Conservation (phyloP, 2,113 vertebrate species). For the Lates calcarifer region DNA sequence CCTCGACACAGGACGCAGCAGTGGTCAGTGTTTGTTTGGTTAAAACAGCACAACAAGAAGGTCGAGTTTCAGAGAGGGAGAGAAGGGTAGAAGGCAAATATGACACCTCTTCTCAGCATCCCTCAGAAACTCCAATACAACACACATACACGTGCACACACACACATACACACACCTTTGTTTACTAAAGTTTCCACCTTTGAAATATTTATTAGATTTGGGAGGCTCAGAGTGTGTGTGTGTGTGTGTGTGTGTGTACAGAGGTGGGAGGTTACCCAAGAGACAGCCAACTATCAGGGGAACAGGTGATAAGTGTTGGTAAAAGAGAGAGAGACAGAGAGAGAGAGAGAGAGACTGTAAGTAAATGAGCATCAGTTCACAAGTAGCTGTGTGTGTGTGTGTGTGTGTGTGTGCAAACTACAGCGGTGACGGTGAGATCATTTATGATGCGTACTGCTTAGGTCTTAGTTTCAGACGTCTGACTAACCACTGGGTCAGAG, state of each 20-base stretch:
- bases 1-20: constrained; percentile 25
- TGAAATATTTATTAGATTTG: constrained; percentile 83
- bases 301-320: constrained; percentile 56
- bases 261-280: constrained; percentile 41
- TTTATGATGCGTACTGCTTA: too few relatives aligned
- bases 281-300: constrained; percentile 54
- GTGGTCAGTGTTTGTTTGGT: constrained; percentile 61
- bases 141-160: constrained; percentile 39
- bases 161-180: constrained; percentile 70
- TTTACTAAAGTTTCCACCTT: constrained; percentile 80
- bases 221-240: constrained; percentile 64
- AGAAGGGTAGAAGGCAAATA: constrained; percentile 49
- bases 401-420: constrained; percentile 5
- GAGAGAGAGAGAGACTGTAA: constrained; percentile 14
- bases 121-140: constrained; percentile 67
- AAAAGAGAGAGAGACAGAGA: constrained; percentile 21
- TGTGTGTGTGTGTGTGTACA: constrained; percentile 41
- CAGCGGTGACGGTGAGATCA: too few relatives aligned
- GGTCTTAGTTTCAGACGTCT: too few relatives aligned
- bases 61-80: constrained; percentile 47
- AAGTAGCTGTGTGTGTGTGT: background rate
- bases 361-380: constrained; percentile 36
- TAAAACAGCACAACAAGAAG: constrained; percentile 40
- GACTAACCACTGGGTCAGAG: too few relatives aligned
- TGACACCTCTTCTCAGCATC: constrained; percentile 68